Conservation (phyloP, 2,888 invertebrate genomes). For the Scaptomyza flava region DNA sequence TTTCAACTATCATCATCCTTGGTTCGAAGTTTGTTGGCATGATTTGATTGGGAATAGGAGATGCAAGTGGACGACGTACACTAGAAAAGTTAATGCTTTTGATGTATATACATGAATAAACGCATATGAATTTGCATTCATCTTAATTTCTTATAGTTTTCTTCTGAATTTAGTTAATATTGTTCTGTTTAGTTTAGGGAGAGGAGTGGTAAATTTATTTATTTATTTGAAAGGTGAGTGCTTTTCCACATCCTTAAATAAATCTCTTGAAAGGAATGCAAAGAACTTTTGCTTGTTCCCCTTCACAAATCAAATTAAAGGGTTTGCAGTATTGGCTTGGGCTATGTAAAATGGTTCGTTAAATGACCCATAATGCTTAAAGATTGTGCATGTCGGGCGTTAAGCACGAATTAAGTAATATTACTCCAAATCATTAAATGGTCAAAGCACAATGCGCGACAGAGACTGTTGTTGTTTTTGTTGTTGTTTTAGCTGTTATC, state of each 20-base stretch:
- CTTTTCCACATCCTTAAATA: too few species aligned
- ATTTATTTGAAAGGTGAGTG: too few species aligned
- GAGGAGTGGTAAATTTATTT: too few species aligned
- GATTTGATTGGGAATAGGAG: neutral
- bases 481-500: conserved; percentile 7
- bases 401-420: neutral
- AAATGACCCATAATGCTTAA: neutral
- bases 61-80: conserved; percentile 9
- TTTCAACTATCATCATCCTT: too few species aligned
- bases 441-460: neutral
- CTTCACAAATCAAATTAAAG: neutral
- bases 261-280: too few species aligned
- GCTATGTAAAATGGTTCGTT: neutral
- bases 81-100: neutral
- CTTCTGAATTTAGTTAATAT: too few species aligned
- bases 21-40: too few species aligned
- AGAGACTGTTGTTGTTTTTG: conserved; percentile 10
- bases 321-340: neutral
- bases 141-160: too few species aligned
- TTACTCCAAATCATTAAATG: neutral
- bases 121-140: too few species aligned
- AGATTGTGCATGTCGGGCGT: neutral
- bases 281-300: neutral
- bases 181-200: too few species aligned
- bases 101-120: neutral